phyloP scores from a whole-genome alignment of 2,797 vertebrate species.

The Falco naumanni region DNA sequence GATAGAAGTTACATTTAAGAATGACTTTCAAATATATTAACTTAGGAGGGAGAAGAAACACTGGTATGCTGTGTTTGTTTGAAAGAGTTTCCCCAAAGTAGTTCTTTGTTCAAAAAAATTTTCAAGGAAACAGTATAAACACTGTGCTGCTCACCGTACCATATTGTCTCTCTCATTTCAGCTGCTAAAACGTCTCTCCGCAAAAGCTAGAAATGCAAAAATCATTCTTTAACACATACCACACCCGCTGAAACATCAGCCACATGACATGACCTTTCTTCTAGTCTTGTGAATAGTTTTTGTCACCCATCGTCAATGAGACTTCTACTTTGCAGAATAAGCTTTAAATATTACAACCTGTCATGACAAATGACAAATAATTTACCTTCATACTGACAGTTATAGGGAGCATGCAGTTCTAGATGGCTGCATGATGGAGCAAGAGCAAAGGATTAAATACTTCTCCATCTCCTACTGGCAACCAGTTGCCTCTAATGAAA shows the following conservation, averaged over 20 bases:
- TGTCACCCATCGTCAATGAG: background rate
- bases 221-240: background rate
- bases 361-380: slow-evolving; percentile 5
- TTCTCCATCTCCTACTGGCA: background rate
- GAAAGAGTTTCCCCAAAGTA: background rate
- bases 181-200: background rate
- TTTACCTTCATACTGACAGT: background rate
- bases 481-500: background rate
- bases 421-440: background rate
- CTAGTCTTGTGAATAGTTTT: background rate
- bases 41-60: background rate
- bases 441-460: background rate
- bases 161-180: background rate
- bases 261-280: background rate
- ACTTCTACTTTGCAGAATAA: slow-evolving; percentile 1
- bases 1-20: background rate
- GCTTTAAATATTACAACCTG: background rate
- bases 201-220: background rate
- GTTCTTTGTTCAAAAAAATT: background rate
- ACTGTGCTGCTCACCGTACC: rapidly evolving
- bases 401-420: background rate
- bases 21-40: background rate
- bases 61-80: background rate
- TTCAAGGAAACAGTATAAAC: background rate
- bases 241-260: background rate